Conservation (phyloP, 1,140 invertebrate genomes). For the Rhynchophorus ferrugineus region DNA sequence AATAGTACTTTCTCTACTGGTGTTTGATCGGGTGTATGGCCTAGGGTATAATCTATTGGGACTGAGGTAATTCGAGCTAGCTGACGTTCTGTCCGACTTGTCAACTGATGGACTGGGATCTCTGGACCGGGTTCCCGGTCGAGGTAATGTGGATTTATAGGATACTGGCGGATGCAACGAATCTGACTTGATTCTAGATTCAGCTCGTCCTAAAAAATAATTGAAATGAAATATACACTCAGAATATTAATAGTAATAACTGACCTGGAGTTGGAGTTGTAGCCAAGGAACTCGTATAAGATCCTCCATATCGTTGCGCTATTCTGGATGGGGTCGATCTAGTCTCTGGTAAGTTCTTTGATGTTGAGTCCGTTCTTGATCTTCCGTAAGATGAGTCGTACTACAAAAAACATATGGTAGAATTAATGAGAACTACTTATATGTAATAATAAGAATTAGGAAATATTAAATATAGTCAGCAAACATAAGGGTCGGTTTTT, state of each 20-base stretch:
- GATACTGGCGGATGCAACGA: conserved; percentile 34
- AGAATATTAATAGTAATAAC: background rate
- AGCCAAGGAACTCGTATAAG: conserved; percentile 19
- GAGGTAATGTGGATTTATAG: conserved; percentile 29
- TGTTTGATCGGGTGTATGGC: conserved; percentile 27
- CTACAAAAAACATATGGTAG: conserved; percentile 20
- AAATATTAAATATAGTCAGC: too few relatives aligned
- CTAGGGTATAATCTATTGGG: conserved; percentile 34
- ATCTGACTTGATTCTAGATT: conserved; percentile 30
- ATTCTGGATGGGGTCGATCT: conserved; percentile 24
- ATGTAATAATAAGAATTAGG: too few relatives aligned
- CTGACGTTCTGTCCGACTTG: conserved; percentile 29
- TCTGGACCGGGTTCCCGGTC: conserved; percentile 31
- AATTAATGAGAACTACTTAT: too few relatives aligned
- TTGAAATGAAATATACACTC: background rate
- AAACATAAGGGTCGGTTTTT: too few relatives aligned
- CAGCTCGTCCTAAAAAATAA: conserved; percentile 18
- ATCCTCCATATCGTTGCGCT: conserved; percentile 27
- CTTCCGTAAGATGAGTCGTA: conserved; percentile 28
- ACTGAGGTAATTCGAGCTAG: conserved; percentile 27
- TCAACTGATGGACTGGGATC: conserved; percentile 37
- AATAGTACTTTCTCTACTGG: conserved; percentile 34
- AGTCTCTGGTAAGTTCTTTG: conserved; percentile 21
- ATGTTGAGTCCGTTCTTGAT: conserved; percentile 14
- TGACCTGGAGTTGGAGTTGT: conserved; percentile 1